Evolutionary conservation across 2,888 invertebrate genomes (phyloP).

Genomic region (Acronicta leporina): DNA sequence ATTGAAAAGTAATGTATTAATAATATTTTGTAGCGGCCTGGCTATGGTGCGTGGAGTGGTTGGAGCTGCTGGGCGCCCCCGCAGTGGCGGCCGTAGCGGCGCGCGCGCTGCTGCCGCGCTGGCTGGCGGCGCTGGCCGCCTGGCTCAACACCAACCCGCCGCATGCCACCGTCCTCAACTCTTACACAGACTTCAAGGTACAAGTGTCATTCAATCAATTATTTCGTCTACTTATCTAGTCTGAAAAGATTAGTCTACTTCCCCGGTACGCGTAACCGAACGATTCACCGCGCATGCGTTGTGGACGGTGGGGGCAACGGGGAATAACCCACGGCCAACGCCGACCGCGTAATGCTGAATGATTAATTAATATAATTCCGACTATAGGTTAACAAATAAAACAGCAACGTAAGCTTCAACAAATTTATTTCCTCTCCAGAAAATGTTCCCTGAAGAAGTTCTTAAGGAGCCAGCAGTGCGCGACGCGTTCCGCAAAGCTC

Average conservation of each 20-base stretch:
- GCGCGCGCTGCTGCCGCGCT: conserved; percentile 97
- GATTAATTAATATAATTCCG: too few relatives aligned
- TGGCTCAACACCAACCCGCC: conserved; percentile 98
- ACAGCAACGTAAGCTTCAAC: neutral
- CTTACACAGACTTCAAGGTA: conserved; percentile 84
- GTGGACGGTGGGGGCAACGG: too few relatives aligned
- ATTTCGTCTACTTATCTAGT: too few relatives aligned
- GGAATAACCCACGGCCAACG: too few relatives aligned
- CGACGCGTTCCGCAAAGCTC: conserved; percentile 96
- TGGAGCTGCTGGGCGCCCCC: conserved; percentile 93
- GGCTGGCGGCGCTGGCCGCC: conserved; percentile 94
- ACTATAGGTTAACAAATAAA: conserved; percentile 1
- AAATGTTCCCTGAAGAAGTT: conserved; percentile 85
- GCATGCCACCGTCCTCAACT: conserved; percentile 95
- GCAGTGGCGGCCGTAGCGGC: conserved; percentile 95
- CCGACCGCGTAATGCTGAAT: too few relatives aligned
- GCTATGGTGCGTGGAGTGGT: conserved; percentile 99
- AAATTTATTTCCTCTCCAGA: conserved; percentile 62
- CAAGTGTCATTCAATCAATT: too few relatives aligned
- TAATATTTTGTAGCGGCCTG: conserved; percentile 92
- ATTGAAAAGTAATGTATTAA: too few relatives aligned
- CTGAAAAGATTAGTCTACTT: too few relatives aligned
- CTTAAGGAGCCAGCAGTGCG: conserved; percentile 81
- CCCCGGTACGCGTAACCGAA: too few relatives aligned
- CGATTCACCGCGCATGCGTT: too few relatives aligned